Evolutionary conservation across 2,113 vertebrate genomes (phyloP), one percentile per base, ranked within the genome.

Genomic region (Anhinga anhinga): DNA sequence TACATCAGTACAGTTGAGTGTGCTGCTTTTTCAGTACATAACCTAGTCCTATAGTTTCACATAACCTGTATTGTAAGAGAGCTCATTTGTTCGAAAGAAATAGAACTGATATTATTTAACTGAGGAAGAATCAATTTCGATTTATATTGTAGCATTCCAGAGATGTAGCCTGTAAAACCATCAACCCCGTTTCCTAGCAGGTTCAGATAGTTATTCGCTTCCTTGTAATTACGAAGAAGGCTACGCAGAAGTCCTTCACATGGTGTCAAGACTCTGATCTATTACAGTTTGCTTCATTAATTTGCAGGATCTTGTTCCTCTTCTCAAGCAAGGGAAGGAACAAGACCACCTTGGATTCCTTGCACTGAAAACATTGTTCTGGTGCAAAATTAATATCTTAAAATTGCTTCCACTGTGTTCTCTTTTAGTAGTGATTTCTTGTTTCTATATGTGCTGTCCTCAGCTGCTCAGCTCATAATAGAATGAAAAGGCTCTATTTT

Each of bases 401-500:
- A 82, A 83, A 82, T 67, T 73, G 18, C 42, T 95, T 87, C 59
- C 26, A 18, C 29, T 92, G 1, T 72, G 14, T 81, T 84, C 69
- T 77, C 23, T 9, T 87, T 83, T 42, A 56, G 53, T 85, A 81
- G 91, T 70, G 85, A 76, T 93, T 95, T 72, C 36, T 94, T 73
- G n/a, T 56, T 94, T 78, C 79, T 93, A 0, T 82, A 8, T 85
- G 16, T 95, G 73, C 79, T 92, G 50, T 72, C 50, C 80, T 96
- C 82, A 95, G 96, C 88, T 90, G 62, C 79, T 95, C 49, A 81
- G 55, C 58, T 82, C 30, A 7, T 93, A 70, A 56, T 69, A 34
- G 61, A 89, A 74, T 69, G 36, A 83, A 74, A 93, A 97, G 38
- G 80, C 72, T 96, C 84, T 67, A 50, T 96, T 95, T 95, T 92